Evolutionary conservation across 2,797 vertebrate species (phyloP), one percentile per base, ranked within the genome.

Genomic region (Apodemus agrarius): DNA sequence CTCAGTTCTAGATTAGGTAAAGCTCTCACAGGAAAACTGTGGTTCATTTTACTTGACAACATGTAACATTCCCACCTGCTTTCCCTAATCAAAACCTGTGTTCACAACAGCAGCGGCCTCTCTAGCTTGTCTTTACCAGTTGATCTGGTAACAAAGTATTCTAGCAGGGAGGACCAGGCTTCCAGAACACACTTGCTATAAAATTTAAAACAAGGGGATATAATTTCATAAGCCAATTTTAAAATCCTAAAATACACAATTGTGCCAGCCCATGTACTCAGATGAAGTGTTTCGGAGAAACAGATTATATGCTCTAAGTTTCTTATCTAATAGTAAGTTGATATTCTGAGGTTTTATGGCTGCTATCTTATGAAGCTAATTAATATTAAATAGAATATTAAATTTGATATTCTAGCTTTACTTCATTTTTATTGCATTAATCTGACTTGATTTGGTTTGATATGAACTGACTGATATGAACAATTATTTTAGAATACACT

Each of bases 31-130:
- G 85, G 89, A 92, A 95, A 95, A 92, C 75, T 93, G 89, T 90
- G 84, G 81, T 96, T 97, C 91, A 96, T 88, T 9, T 93, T 95
- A 61, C 57, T 81, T 81, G 89, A 95, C 88, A 86, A 93, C 80
- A 37, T 76, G 63, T 96, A 96, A 95, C 74, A 93, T 91, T 98
- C 98, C 97, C 97, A 98, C 97, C 97, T 98, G 98, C 97, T 97
- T 97, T 97, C 88, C 67, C 96, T 96, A 95, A 94, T 22, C 31
- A 94, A 97, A 97, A 96, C 96, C 96, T 97, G 96, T 97, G 93
- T 52, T 96, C 96, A 97, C 95, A 97, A 96, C 52, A 97, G 96
- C 97, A 98, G 97, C 97, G 98, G 97, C 52, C 76, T 67, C 8
- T 90, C n/a, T 94, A 93, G 61, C 54, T 59, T 92, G 49, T 95